A percentile compares a stretch with the other conserved stretches of the same genome.
These are phyloP conservation scores for Nematopogon swammerdamellus DNA, from an alignment of 2,888 invertebrate species.

Conservation along the genomic window DNA sequence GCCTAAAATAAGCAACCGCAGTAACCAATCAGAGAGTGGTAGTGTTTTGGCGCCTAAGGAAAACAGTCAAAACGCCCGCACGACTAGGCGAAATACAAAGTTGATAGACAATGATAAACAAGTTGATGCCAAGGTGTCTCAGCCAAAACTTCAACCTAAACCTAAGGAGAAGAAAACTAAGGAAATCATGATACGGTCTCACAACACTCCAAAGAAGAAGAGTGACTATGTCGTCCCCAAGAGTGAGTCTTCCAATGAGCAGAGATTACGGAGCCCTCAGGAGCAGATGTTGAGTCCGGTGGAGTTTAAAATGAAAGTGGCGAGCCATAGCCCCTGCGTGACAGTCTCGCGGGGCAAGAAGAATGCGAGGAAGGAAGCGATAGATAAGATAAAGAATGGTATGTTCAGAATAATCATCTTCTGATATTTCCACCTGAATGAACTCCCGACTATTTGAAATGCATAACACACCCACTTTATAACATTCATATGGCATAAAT, in stretches of 20 bases:
- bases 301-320: conserved; percentile 21
- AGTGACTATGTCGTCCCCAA: conserved; percentile 20
- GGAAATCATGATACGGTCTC: not conserved
- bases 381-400: conserved; percentile 39
- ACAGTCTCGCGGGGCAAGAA: conserved; percentile 59
- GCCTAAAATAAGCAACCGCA: too few relatives aligned
- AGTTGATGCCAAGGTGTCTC: not conserved
- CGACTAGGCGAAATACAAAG: not conserved
- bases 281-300: conserved; percentile 26
- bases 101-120: not conserved
- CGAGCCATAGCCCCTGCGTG: conserved; percentile 58
- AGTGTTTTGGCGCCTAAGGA: not conserved
- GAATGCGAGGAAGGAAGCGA: conserved; percentile 56
- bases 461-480: too few relatives aligned
- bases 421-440: too few relatives aligned
- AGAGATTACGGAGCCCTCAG: conserved; percentile 24
- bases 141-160: conserved; percentile 17
- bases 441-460: too few relatives aligned
- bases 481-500: too few relatives aligned
- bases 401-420: too few relatives aligned
- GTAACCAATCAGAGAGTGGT: not conserved
- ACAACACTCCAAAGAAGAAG: not conserved
- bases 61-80: not conserved
- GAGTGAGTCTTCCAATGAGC: conserved; percentile 37
- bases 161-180: conserved; percentile 8